phyloP scores from a whole-genome alignment of 2,113 vertebrate genomes.

The Myotis lucifugus region DNA sequence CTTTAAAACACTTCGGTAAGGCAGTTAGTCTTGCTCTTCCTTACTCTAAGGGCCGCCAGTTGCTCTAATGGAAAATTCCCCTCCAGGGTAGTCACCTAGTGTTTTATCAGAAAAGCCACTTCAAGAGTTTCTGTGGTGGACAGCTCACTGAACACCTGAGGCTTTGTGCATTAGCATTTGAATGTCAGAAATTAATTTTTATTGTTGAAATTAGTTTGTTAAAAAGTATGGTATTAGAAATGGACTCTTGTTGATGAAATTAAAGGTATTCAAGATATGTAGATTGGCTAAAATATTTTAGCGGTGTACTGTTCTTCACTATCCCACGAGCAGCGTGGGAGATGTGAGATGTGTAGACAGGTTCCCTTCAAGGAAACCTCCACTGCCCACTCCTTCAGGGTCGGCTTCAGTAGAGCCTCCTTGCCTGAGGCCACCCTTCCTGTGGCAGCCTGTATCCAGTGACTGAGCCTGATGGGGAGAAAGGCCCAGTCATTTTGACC shows the following conservation, averaged over 20 bases:
- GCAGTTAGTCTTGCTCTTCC: neutral
- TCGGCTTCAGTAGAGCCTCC: neutral
- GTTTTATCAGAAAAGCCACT: constrained; percentile 10
- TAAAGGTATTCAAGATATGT: neutral
- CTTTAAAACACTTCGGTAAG: neutral
- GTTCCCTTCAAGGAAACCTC: neutral
- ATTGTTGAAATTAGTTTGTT: constrained; percentile 43
- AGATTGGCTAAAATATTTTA: neutral
- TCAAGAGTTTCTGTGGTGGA: neutral
- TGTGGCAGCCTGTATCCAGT: neutral
- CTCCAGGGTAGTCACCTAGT: neutral
- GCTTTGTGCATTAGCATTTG: constrained; percentile 16
- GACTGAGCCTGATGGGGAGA: neutral
- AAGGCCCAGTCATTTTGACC: neutral
- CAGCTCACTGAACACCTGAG: neutral
- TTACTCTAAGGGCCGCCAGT: neutral
- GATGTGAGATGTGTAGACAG: neutral
- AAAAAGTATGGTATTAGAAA: constrained; percentile 37
- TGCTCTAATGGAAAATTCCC: constrained; percentile 42
- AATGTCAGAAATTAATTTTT: constrained; percentile 49
- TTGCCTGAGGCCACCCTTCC: neutral
- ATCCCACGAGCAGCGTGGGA: neutral
- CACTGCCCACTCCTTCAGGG: neutral
- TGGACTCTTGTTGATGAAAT: neutral
- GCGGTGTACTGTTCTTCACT: neutral